phyloP scores from a whole-genome alignment of 1,140 invertebrate species.

The Arion vulgaris region DNA sequence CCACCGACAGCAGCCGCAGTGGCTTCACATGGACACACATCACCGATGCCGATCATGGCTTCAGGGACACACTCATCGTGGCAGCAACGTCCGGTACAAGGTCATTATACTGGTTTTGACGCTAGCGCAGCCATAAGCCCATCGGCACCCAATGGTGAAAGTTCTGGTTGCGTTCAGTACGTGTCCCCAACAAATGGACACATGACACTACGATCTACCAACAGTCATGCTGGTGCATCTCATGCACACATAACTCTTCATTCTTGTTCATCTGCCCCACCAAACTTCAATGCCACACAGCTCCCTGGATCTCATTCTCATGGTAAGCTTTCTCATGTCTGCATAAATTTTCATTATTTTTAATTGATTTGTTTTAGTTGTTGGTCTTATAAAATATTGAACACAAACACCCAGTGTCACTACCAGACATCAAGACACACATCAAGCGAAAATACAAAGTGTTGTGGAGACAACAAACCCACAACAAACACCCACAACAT shows the following conservation, averaged over 20 bases:
- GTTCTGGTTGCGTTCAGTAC: constrained; percentile 26
- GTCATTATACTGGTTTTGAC: constrained; percentile 12
- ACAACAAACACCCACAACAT: too few species aligned
- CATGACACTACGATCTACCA: constrained; percentile 40
- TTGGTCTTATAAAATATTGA: too few species aligned
- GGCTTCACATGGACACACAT: constrained; percentile 8
- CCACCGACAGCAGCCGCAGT: background rate
- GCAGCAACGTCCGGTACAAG: constrained; percentile 21
- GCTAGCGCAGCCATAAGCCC: constrained; percentile 33
- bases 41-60: constrained; percentile 16
- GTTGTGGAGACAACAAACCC: too few species aligned
- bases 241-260: constrained; percentile 63
- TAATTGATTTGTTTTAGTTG: background rate
- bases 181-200: constrained; percentile 36
- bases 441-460: too few species aligned
- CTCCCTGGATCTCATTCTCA: constrained; percentile 38
- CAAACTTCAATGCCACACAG: constrained; percentile 56
- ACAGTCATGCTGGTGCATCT: constrained; percentile 48
- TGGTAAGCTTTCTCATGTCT: constrained; percentile 17
- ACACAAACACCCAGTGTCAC: too few species aligned
- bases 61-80: constrained; percentile 23
- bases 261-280: constrained; percentile 65
- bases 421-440: too few species aligned
- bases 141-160: background rate
- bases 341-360: background rate